Percentiles rank a stretch among this genome's conserved stretches.
Conservation (phyloP, 2,797 vertebrate genomes). For the Chelon auratus region DNA sequence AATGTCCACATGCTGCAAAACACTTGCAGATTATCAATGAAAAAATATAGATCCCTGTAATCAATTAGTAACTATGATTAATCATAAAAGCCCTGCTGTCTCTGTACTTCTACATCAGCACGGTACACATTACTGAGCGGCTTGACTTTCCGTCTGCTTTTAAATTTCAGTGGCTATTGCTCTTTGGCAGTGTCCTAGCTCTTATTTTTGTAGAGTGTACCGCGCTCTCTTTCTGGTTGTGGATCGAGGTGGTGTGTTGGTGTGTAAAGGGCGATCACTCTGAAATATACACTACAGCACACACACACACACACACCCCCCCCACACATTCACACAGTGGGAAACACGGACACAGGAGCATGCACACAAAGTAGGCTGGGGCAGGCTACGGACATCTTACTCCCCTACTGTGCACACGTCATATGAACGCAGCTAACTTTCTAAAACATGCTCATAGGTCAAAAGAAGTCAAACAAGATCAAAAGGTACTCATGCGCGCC, state of each 20-base stretch:
- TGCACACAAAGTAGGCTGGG: conserved; percentile 62
- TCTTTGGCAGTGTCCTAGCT: conserved; percentile 81
- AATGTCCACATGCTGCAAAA: conserved; percentile 36
- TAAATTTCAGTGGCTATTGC: conserved; percentile 61
- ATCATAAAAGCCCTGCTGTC: conserved; percentile 41
- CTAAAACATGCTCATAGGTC: conserved; percentile 66
- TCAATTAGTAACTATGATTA: conserved; percentile 30
- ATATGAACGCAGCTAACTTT: conserved; percentile 45
- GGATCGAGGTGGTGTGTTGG: conserved; percentile 73
- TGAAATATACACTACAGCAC: background rate
- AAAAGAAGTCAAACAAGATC: background rate
- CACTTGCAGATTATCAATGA: conserved; percentile 21
- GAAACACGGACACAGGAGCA: conserved; percentile 57
- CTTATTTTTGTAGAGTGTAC: conserved; percentile 37
- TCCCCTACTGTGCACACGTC: conserved; percentile 33
- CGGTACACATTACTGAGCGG: conserved; percentile 49
- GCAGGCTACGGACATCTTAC: conserved; percentile 43
- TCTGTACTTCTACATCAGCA: conserved; percentile 16
- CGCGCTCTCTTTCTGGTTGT: conserved; percentile 53
- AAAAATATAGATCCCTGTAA: conserved; percentile 60
- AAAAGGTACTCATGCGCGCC: conserved; percentile 52
- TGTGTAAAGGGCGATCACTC: conserved; percentile 68
- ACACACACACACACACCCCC: conserved; percentile 10
- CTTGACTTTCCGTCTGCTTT: conserved; percentile 28
- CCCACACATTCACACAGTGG: conserved; percentile 15